A percentile compares a stretch with the other conserved stretches of the same genome.
Conservation (phyloP, 2,888 invertebrate genomes). For the Vannuccia rotundouncinata region DNA sequence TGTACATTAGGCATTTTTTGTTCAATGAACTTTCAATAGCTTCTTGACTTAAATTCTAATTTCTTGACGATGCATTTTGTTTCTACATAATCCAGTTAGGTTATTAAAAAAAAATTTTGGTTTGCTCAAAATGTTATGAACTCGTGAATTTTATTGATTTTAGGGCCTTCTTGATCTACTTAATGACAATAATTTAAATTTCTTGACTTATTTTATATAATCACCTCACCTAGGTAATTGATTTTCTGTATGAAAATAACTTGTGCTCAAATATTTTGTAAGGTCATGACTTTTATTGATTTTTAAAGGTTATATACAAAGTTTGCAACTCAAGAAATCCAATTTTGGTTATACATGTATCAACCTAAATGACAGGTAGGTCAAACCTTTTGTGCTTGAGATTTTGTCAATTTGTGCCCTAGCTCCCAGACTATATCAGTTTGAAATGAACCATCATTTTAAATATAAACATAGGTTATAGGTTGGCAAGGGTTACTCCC, state of each 20-base stretch:
- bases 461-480: too few species aligned
- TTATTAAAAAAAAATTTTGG: neutral
- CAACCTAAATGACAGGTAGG: neutral
- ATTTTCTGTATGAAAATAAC: too few species aligned
- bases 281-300: neutral
- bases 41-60: neutral
- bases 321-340: neutral
- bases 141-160: too few species aligned
- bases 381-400: neutral
- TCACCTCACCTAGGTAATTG: too few species aligned
- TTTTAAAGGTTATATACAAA: neutral
- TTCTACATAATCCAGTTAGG: neutral
- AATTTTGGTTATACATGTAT: neutral
- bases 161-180: too few species aligned
- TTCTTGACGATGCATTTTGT: neutral
- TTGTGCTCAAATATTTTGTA: neutral
- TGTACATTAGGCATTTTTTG: neutral
- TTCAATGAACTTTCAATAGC: neutral
- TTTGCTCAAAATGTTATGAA: neutral
- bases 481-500: too few species aligned
- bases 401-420: neutral
- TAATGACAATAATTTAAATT: too few species aligned
- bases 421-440: neutral
- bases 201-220: too few species aligned
- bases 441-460: too few species aligned